Percentiles rank a stretch among this genome's conserved stretches.
Evolutionary conservation across 2,797 vertebrate species (phyloP).

Genomic region (Danio kyathit): DNA sequence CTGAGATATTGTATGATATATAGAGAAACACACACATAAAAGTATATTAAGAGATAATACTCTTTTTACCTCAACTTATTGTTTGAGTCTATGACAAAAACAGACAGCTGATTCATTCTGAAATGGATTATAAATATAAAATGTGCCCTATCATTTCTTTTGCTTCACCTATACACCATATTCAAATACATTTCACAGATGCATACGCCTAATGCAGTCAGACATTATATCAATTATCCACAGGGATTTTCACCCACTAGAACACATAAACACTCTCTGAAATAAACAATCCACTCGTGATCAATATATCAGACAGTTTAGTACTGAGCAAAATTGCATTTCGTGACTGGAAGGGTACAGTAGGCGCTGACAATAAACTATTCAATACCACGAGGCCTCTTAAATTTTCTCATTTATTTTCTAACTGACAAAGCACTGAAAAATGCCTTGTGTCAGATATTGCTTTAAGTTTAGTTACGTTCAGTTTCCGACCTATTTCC

Average conservation of each 20-base stretch:
- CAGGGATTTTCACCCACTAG: not conserved
- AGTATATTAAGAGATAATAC: not conserved
- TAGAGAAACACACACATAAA: not conserved
- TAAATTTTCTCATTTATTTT: not conserved
- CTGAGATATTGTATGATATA: not conserved
- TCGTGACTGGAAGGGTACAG: not conserved
- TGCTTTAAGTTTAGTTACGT: not conserved
- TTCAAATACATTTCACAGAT: conserved; percentile 3
- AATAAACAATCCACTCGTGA: not conserved
- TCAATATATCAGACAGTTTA: not conserved
- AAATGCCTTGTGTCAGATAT: not conserved
- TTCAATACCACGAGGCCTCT: not conserved
- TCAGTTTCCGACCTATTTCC: not conserved
- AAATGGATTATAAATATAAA: conserved; percentile 31
- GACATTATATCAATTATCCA: not conserved
- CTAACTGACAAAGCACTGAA: not conserved
- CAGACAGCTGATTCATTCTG: conserved; percentile 20
- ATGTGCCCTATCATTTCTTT: no score
- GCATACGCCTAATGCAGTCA: not conserved
- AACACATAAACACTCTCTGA: not conserved
- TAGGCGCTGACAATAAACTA: not conserved
- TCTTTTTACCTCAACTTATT: no score
- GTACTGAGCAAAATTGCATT: not conserved
- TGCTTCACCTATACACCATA: not conserved
- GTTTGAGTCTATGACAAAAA: conserved; percentile 2